Evolutionary conservation across 1,140 invertebrate species (phyloP).

Genomic region (Cyrtorhinus lividipennis): DNA sequence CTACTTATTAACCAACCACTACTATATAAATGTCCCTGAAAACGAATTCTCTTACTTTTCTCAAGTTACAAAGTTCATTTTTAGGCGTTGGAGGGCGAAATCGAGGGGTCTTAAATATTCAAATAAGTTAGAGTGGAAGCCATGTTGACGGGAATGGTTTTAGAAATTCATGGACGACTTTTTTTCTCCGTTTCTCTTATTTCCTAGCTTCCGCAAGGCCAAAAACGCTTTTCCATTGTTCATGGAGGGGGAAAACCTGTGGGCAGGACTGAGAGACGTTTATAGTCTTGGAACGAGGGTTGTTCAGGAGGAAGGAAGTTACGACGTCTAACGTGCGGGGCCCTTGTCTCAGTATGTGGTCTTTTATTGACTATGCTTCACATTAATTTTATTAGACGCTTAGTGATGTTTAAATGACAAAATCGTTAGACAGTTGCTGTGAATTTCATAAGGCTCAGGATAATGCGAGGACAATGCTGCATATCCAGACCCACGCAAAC

Average conservation of each 20-base stretch:
- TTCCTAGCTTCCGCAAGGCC: neutral
- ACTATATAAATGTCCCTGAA: too few species aligned
- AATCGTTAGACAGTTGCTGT: too few species aligned
- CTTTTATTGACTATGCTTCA: neutral
- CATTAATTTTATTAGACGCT: neutral
- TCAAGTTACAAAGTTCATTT: too few species aligned
- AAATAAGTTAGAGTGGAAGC: conserved; percentile 7
- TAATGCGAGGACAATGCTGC: too few species aligned
- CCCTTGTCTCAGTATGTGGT: neutral
- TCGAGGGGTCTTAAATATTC: neutral
- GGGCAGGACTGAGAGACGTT: neutral
- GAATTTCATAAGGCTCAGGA: too few species aligned
- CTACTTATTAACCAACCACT: too few species aligned
- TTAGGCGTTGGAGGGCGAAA: neutral
- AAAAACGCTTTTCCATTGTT: neutral
- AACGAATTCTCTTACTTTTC: too few species aligned
- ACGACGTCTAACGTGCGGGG: neutral
- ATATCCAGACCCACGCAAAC: too few species aligned
- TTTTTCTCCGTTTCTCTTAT: neutral
- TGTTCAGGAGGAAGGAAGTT: neutral
- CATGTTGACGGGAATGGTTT: conserved; percentile 2
- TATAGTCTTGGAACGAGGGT: neutral
- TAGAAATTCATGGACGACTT: neutral
- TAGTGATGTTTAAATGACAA: neutral
- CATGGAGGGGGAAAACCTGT: neutral